These are phyloP conservation scores for Epinephelus awoara DNA, from an alignment of 2,797 vertebrate genomes.

Conservation along the genomic window DNA sequence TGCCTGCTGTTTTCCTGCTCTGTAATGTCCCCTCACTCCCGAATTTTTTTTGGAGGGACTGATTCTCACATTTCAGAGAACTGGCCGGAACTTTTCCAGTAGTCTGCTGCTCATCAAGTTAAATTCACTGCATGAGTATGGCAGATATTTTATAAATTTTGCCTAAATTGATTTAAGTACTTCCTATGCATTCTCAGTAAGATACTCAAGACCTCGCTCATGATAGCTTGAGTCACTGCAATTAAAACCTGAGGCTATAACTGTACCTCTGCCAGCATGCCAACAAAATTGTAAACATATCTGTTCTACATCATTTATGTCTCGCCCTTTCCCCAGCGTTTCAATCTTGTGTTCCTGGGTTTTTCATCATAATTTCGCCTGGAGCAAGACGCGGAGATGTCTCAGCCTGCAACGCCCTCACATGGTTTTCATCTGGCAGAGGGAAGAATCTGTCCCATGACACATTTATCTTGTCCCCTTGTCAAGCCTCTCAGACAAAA, in stretches of 20 bases:
- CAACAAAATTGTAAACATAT: not conserved
- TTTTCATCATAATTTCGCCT: not conserved
- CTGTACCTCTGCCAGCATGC: not conserved
- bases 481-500: constrained; percentile 8
- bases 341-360: not conserved
- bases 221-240: not conserved
- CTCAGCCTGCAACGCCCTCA: not conserved
- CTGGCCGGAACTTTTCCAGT: not conserved
- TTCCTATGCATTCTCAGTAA: not conserved
- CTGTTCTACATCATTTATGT: not conserved
- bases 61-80: constrained; percentile 4
- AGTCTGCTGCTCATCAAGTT: constrained; percentile 13
- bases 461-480: constrained; percentile 7
- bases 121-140: not conserved
- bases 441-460: constrained; percentile 37
- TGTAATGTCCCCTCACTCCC: not conserved
- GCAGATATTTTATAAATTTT: constrained; percentile 11
- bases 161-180: constrained; percentile 8
- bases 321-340: not conserved
- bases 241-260: constrained; percentile 7
- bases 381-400: not conserved
- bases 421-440: constrained; percentile 32
- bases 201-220: constrained; percentile 2
- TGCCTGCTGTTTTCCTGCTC: not conserved
- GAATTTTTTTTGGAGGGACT: not conserved